Evolutionary conservation across 2,113 vertebrate genomes (phyloP).

Genomic region (Dasyornis broadbenti): DNA sequence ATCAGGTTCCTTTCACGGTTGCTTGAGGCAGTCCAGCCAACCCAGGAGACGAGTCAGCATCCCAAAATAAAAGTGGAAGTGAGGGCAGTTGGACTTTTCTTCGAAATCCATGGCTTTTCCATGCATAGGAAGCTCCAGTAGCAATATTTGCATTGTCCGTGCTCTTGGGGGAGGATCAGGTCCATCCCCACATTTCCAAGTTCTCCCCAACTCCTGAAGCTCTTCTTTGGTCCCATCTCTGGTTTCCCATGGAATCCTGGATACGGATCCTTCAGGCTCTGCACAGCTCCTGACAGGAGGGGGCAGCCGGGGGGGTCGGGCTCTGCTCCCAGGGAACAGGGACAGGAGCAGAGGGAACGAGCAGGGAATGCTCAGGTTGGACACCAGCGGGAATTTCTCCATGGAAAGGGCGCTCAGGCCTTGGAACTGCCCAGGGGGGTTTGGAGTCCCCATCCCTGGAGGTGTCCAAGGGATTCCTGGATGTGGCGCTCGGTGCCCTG

Average conservation of each 20-base stretch:
- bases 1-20: background rate
- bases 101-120: background rate
- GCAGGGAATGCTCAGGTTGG: accelerated
- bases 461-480: background rate
- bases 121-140: background rate
- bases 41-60: accelerated
- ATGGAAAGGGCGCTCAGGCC: accelerated
- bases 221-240: background rate
- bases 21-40: too few species aligned
- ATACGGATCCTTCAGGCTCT: background rate
- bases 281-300: too few species aligned
- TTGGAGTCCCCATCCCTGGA: background rate
- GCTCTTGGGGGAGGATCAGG: background rate
- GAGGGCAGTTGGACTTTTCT: background rate
- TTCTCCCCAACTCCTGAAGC: background rate
- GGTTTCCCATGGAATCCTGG: background rate
- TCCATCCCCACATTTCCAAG: background rate
- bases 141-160: background rate
- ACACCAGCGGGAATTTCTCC: accelerated
- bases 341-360: background rate
- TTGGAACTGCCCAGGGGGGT: background rate
- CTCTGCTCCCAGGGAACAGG: background rate
- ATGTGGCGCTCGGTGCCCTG: accelerated
- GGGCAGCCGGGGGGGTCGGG: accelerated
- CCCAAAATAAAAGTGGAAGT: background rate